A percentile compares a stretch with the other conserved stretches of the same genome.
phyloP scores from a whole-genome alignment of 2,113 vertebrate species.

The Sphyrna mokarran region DNA sequence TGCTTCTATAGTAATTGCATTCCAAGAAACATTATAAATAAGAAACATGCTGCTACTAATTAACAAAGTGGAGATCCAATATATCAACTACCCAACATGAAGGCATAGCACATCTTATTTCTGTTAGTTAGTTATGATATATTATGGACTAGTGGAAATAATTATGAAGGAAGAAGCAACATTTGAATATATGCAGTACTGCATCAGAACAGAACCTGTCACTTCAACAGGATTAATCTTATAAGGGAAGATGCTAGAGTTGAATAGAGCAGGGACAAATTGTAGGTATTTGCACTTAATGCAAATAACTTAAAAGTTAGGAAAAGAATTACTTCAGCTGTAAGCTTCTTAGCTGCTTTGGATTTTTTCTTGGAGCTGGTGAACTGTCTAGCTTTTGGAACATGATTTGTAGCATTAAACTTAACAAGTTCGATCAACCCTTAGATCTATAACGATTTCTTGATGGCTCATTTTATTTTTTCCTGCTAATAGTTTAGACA shows the following conservation, averaged over 20 bases:
- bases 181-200: conserved; percentile 26
- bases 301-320: conserved; percentile 38
- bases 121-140: conserved; percentile 45
- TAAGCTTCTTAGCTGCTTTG: conserved; percentile 40
- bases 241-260: conserved; percentile 41
- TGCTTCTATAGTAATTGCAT: conserved; percentile 41
- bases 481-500: conserved; percentile 39
- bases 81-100: conserved; percentile 33
- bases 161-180: conserved; percentile 42
- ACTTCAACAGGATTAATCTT: conserved; percentile 46
- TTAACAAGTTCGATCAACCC: conserved; percentile 38
- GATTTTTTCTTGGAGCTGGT: conserved; percentile 40
- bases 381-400: conserved; percentile 38
- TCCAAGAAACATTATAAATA: conserved; percentile 45
- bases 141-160: conserved; percentile 38
- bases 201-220: conserved; percentile 44
- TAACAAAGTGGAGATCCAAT: conserved; percentile 40
- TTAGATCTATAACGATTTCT: conserved; percentile 39
- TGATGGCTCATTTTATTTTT: conserved; percentile 39
- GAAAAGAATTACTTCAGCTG: conserved; percentile 43
- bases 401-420: conserved; percentile 36
- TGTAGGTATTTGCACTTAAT: conserved; percentile 41
- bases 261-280: not conserved
- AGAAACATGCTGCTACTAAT: conserved; percentile 46
- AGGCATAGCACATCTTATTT: conserved; percentile 21